Conservation (phyloP, 2,797 vertebrate genomes). For the Chromis chromis region DNA sequence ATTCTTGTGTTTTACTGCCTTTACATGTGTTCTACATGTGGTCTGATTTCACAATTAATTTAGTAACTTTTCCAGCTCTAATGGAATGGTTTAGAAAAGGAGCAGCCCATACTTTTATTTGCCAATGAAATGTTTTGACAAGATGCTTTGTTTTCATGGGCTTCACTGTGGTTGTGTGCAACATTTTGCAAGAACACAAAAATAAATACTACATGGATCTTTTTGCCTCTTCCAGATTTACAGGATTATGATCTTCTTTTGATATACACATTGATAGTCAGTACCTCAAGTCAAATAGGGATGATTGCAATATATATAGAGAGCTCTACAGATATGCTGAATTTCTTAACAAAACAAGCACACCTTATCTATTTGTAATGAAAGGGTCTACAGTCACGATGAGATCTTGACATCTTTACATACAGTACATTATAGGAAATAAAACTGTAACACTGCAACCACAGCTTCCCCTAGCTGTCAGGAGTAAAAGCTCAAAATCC, state of each 20-base stretch:
- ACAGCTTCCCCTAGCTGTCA: conserved; percentile 53
- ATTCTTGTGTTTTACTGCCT: conserved; percentile 41
- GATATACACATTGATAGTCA: conserved; percentile 59
- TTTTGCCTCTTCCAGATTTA: conserved; percentile 57
- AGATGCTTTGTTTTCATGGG: conserved; percentile 30
- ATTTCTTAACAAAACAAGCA: conserved; percentile 55
- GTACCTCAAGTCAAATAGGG: conserved; percentile 67
- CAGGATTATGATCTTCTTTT: conserved; percentile 47
- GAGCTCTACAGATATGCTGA: conserved; percentile 44
- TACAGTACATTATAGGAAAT: conserved; percentile 74
- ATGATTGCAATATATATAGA: conserved; percentile 45
- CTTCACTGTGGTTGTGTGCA: conserved; percentile 70
- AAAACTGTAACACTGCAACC: conserved; percentile 71
- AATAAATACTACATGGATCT: conserved; percentile 72
- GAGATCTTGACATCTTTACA: conserved; percentile 55
- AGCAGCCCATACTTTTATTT: conserved; percentile 48
- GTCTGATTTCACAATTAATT: conserved; percentile 25
- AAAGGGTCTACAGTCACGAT: conserved; percentile 55
- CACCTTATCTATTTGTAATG: conserved; percentile 45
- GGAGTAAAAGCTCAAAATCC: conserved; percentile 61
- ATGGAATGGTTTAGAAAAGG: conserved; percentile 75
- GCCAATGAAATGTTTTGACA: conserved; percentile 51
- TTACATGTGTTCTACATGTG: conserved; percentile 39
- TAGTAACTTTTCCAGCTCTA: conserved; percentile 47
- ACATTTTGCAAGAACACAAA: conserved; percentile 76